Evolutionary conservation across 1,140 invertebrate species (phyloP).

Genomic region (Drosophila arawakana): DNA sequence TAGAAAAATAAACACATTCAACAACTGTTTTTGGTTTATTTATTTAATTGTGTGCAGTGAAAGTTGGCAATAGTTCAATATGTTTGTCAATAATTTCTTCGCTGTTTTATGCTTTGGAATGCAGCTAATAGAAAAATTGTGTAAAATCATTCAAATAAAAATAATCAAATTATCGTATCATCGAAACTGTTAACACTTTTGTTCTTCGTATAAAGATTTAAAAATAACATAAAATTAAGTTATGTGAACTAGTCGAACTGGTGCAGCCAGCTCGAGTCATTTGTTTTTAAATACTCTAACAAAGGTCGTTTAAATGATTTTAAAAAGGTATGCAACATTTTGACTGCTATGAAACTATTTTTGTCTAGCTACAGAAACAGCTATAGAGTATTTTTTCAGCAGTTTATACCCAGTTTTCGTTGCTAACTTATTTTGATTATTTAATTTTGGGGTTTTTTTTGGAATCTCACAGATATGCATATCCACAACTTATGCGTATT

Average conservation of each 20-base stretch:
- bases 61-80: constrained; percentile 49
- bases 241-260: constrained; percentile 60
- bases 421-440: constrained; percentile 20
- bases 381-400: constrained; percentile 11
- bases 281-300: constrained; percentile 39
- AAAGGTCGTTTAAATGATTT: constrained; percentile 10
- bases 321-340: neutral
- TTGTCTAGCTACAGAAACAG: neutral
- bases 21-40: constrained; percentile 5
- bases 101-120: constrained; percentile 49
- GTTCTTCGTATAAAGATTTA: constrained; percentile 21
- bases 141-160: constrained; percentile 6
- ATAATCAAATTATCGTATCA: constrained; percentile 18
- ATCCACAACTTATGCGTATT: neutral
- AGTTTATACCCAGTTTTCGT: neutral
- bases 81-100: constrained; percentile 58
- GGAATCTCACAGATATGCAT: constrained; percentile 14
- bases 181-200: neutral
- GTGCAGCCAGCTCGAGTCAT: constrained; percentile 73
- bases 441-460: constrained; percentile 44
- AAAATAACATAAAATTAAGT: constrained; percentile 50
- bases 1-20: constrained; percentile 50
- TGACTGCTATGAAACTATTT: neutral
- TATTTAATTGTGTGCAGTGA: constrained; percentile 38
- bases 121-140: constrained; percentile 19